Percentiles rank a stretch among this genome's conserved stretches.
Evolutionary conservation across 2,888 invertebrate genomes (phyloP).

Genomic region (Caprella mutica): DNA sequence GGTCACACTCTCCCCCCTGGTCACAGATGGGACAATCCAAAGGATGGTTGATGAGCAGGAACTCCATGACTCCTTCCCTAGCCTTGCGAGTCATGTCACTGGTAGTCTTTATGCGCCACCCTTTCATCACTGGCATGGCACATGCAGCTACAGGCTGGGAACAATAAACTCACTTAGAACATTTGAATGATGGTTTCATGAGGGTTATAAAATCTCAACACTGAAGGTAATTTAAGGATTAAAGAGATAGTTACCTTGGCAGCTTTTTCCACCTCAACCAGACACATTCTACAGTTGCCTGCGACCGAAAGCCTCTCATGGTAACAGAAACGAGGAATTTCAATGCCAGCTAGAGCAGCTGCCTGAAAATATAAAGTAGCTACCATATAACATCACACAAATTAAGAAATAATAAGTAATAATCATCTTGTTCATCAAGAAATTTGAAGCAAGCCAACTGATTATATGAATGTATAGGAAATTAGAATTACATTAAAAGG

Average conservation of each 20-base stretch:
- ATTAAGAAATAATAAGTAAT: no score
- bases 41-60: slow-evolving; percentile 94
- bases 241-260: slow-evolving; percentile 52
- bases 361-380: slow-evolving; percentile 52
- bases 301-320: slow-evolving; percentile 97
- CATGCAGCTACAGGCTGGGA: slow-evolving; percentile 85
- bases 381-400: no score
- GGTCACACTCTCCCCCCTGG: slow-evolving; percentile 60
- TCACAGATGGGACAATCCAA: slow-evolving; percentile 99
- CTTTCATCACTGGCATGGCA: slow-evolving; percentile 99
- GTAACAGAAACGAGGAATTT: slow-evolving; percentile 98
- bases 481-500: no score
- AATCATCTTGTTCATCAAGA: no score
- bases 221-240: background rate
- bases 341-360: slow-evolving; percentile 85
- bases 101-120: slow-evolving; percentile 96
- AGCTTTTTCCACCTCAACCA: slow-evolving; percentile 97
- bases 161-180: background rate
- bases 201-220: slow-evolving; percentile 11
- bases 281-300: slow-evolving; percentile 98
- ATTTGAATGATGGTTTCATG: no score
- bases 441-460: no score
- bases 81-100: slow-evolving; percentile 79
- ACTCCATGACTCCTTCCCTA: slow-evolving; percentile 93
- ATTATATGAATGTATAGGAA: no score